phyloP scores from a whole-genome alignment of 2,113 vertebrate species.

The Nycticorax nycticorax region DNA sequence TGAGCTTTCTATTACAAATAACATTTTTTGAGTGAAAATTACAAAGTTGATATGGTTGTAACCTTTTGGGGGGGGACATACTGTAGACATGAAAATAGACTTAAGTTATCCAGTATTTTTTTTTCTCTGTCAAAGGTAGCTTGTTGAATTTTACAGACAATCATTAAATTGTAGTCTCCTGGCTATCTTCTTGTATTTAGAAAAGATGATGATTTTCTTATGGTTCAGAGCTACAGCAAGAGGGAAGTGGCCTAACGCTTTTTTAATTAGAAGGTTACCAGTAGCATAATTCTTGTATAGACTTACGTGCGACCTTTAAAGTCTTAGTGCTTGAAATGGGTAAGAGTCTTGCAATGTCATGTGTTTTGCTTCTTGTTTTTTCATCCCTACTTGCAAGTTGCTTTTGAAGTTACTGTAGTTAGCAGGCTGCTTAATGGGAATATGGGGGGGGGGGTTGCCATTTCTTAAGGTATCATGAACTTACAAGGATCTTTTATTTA shows the following conservation, averaged over 20 bases:
- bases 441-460: accelerated
- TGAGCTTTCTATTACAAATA: neutral
- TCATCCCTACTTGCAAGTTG: neutral
- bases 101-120: neutral
- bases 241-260: neutral
- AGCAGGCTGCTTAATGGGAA: neutral
- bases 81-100: neutral
- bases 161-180: neutral
- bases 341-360: neutral
- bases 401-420: neutral
- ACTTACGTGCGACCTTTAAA: neutral
- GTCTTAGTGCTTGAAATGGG: neutral
- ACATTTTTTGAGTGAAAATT: neutral
- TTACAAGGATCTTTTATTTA: neutral
- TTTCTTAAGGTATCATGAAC: neutral
- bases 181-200: neutral
- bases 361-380: neutral
- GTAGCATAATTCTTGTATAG: neutral
- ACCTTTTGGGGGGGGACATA: neutral
- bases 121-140: neutral
- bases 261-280: neutral
- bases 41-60: neutral
- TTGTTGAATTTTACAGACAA: neutral
- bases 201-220: neutral
- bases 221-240: neutral